A percentile compares a stretch with the other conserved stretches of the same genome.
Evolutionary conservation across 2,888 invertebrate species (phyloP).

Genomic region (Drosophila paranaensis): DNA sequence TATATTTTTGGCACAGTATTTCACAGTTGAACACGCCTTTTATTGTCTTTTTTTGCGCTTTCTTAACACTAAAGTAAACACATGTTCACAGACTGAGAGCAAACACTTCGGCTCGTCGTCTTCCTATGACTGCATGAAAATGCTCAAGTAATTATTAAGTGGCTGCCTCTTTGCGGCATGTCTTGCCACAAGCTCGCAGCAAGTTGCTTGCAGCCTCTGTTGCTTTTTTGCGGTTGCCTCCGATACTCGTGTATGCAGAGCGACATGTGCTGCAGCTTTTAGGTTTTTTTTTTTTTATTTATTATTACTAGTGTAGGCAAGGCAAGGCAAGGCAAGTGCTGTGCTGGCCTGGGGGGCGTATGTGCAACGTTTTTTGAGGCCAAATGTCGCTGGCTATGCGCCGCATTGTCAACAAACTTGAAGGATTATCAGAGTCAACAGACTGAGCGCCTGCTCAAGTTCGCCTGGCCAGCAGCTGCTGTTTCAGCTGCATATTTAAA

Average conservation of each 20-base stretch:
- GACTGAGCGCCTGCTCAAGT: slow-evolving; percentile 51
- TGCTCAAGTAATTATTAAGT: slow-evolving; percentile 80
- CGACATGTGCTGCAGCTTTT: slow-evolving; percentile 42
- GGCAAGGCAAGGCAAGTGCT: slow-evolving; percentile 35
- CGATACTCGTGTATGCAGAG: slow-evolving; percentile 25
- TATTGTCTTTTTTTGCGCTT: slow-evolving; percentile 38
- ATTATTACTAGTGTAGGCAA: slow-evolving; percentile 10
- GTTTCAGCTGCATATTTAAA: slow-evolving; percentile 54
- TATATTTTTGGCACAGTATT: slow-evolving; percentile 6
- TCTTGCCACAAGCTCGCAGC: slow-evolving; percentile 43
- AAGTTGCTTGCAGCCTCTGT: slow-evolving; percentile 22
- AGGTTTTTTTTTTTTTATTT: slow-evolving; percentile 10
- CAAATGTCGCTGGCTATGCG: slow-evolving; percentile 56
- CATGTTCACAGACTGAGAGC: slow-evolving; percentile 56
- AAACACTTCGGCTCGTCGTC: slow-evolving; percentile 36
- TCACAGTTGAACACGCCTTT: not conserved
- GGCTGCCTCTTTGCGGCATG: slow-evolving; percentile 69
- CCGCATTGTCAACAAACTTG: slow-evolving; percentile 80
- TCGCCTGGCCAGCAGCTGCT: slow-evolving; percentile 41
- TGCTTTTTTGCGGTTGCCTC: slow-evolving; percentile 42
- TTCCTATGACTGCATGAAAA: slow-evolving; percentile 63
- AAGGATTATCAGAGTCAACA: slow-evolving; percentile 82
- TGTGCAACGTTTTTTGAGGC: slow-evolving; percentile 65
- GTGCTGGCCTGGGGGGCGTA: slow-evolving; percentile 48
- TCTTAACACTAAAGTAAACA: slow-evolving; percentile 71